phyloP scores from a whole-genome alignment of 2,797 vertebrate species.

The Manis pentadactyla region DNA sequence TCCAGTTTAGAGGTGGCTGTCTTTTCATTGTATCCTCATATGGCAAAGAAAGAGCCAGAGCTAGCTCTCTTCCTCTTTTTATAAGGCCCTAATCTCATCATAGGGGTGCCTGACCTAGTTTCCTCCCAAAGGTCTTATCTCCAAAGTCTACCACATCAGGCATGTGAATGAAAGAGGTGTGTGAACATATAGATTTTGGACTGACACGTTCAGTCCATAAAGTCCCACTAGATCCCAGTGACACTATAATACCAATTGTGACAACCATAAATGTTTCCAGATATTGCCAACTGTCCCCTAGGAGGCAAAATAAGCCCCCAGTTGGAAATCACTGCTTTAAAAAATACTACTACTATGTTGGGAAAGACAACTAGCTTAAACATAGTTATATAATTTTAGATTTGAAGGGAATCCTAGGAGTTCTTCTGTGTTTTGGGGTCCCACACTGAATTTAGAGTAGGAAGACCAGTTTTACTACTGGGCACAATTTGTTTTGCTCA shows the following conservation, averaged over 20 bases:
- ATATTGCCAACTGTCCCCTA: background rate
- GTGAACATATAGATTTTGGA: background rate
- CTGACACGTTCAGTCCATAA: background rate
- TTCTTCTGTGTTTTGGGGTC: background rate
- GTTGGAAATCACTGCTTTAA: background rate
- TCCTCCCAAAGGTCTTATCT: background rate
- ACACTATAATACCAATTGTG: background rate
- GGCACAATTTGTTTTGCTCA: background rate
- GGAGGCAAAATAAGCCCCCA: background rate
- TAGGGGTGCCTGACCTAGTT: background rate
- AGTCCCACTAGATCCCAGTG: background rate
- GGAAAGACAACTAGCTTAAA: slow-evolving; percentile 20
- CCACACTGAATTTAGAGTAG: background rate
- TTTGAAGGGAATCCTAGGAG: background rate
- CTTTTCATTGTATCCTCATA: background rate
- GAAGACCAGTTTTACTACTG: background rate
- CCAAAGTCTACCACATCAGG: background rate
- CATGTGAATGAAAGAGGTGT: background rate
- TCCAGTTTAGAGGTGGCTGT: background rate
- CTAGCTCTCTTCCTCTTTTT: background rate
- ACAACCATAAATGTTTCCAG: background rate
- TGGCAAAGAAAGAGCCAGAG: background rate
- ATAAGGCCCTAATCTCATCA: background rate
- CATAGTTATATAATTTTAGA: background rate
- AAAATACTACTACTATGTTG: background rate